Base-by-base conservation (phyloP, 2,113 vertebrate genomes). In the Aldabrachelys gigantea region DNA sequence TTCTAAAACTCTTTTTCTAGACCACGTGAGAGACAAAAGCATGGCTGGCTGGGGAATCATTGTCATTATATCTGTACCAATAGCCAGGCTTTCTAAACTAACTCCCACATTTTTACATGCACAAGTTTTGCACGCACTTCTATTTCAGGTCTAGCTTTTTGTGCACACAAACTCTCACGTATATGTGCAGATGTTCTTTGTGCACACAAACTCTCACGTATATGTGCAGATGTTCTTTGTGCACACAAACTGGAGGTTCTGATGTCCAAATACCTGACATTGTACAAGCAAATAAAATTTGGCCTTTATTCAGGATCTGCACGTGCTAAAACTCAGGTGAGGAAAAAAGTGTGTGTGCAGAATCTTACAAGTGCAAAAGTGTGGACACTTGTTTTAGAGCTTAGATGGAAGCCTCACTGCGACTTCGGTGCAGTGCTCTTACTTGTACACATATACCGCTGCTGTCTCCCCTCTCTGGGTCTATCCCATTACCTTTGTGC, bases 401-500 rank as follows among this genome's bases (percentile, higher is more conserved):
- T 41, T 41, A 44, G 75, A 14, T 44, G 13, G 41, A 13, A 76
- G 11, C n/a, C 72, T 44, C 31, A 7, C 19, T 12, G 72, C 27
- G 72, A 25, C 7, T 44, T 44, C 13, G 10, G 75, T 24, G 3
- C 25, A 10, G 24, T 27, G 75, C 75, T 27, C 75, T 47, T 78
- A 78, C 27, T 29, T 78, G 22, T 27, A 14, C 75, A 78, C 8
- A 19, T 3, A 31, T 44, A 10, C 10, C n/a, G 3, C 25, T 6
- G 27, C 17, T 17, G 17, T 38, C 25, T 27, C 49, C 38, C 88
- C 50, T 50, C 41, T 9, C 16, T 3, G 29, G 16, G 14, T 72
- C 16, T 72, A 19, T 49, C 41, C 10, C 5, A 0, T 87, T 96
- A 99, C 99, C 99, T 99, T 99, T 99, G 96, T 99, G 99, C 98